Base-by-base conservation (phyloP, 2,797 vertebrate species). In the Petrocephalus sullivani region DNA sequence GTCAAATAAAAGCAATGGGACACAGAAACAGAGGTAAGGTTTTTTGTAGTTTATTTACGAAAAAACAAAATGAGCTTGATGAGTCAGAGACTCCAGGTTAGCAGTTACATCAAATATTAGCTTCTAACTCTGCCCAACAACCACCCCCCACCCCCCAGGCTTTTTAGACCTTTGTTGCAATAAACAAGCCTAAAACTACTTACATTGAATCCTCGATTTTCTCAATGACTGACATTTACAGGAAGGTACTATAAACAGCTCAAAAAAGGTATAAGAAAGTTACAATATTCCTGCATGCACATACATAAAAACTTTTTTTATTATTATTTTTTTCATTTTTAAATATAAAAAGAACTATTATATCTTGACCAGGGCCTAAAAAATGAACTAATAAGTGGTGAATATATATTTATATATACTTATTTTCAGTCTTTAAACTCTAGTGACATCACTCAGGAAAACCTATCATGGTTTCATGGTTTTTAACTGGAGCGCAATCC, bases 211-310 rank as follows among this genome's bases (percentile, higher is more conserved):
- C 91, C 91, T 92, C 92, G 92, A 93, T 86, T 90, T 90, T 89
- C 87, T 90, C 94, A 95, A 94, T 95, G 95, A 97, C 95, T 95
- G 97, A 96, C 96, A 97, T 95, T 95, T 96, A 96, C 97, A 98
- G 96, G 95, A 96, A 94, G 96, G 95, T 97, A 97, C 96, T 97
- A 97, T 96, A 97, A 97, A 97, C 96, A 96, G 96, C 96, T 97
- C 96, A 96, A 96, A 96, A 95, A 93, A 94, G 94, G 94, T 94
- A 96, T 96, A 97, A 96, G 96, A 96, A 96, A 96, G 94, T 95
- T 95, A 97, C 96, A 94, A 96, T 95, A 96, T 97, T 95, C 96
- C 95, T 95, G 97, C 97, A 98, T 98, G 97, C 97, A 98, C 94
- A 97, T 96, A 98, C 97, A 98, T 96, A 96, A 97, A 97, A 96